Evolutionary conservation across 64 coral and sea anemone species (phyloP), one percentile per base, ranked within the genome.

Genomic region (Montipora efflorescens): DNA sequence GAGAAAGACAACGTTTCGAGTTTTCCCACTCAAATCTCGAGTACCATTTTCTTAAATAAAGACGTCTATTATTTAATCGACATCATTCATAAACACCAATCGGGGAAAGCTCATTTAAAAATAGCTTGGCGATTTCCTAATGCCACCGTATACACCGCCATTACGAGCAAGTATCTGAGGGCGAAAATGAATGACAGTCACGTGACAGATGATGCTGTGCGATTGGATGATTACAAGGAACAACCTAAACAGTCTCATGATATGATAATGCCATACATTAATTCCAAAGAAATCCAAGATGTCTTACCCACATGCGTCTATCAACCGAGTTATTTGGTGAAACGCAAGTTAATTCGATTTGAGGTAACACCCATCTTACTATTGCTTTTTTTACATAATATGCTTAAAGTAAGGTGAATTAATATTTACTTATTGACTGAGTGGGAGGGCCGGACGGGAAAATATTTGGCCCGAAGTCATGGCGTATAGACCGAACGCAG

Each of bases 301-400:
- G 59, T 90, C 5, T 80, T 97, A 61, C 88, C 78, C 5, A 68
- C 48, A 23, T 97, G 96, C 45, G 36, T 8, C 25, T 97, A 97
- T 52, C 77, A 95, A 88, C 96, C 96, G 48, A 95, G 96, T 85
- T 97, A 97, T 81, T 89, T 92, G 14, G 91, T 97, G 21, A 91
- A 78, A 64, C 77, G 79, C 44, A 89, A 97, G 45, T 78, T 97
- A 50, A 90, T 95, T 75, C 88, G 96, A 89, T 97, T 92, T 74
- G 88, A 95, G 96, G 96, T 95, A 44, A 64, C 13, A 64, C 13
- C 13, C 11, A 57, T 36, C 53, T 57, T 57, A 57, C 11, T 57
- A 57, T 36, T 36, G 28, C 28, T 36, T 36, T 36, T 36, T 36
- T 36, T 36, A 36, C 28, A 36, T 36, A 36, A 36, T 36, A 36